phyloP scores from a whole-genome alignment of 2,888 invertebrate genomes.

The Amblyjoppa proteus region DNA sequence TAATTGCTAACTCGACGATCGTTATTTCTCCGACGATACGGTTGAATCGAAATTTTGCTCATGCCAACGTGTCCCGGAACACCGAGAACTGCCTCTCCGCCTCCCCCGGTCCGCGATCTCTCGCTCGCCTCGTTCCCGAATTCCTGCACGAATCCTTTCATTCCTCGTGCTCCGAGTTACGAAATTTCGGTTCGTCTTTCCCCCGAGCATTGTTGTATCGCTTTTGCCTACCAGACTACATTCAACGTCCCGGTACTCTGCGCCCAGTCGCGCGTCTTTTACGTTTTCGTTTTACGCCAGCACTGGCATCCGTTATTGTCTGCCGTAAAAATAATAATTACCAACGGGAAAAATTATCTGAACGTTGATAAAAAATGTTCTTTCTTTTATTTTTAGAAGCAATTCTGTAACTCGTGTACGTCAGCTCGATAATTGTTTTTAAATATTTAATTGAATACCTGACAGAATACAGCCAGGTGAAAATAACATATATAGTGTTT shows the following conservation, averaged over 20 bases:
- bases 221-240: conserved; percentile 7
- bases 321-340: conserved; percentile 13
- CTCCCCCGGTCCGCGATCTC: background rate
- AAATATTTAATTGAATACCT: background rate
- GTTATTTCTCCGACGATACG: conserved; percentile 48
- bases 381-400: background rate
- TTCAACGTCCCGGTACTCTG: background rate
- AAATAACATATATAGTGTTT: background rate
- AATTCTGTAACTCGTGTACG: background rate
- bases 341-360: background rate
- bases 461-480: background rate
- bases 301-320: background rate
- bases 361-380: background rate
- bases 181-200: conserved; percentile 20
- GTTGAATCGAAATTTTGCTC: conserved; percentile 66
- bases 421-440: background rate
- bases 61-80: conserved; percentile 9
- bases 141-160: conserved; percentile 32
- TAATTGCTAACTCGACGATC: conserved; percentile 52
- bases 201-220: conserved; percentile 32
- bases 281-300: background rate
- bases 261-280: background rate
- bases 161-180: conserved; percentile 45
- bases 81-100: conserved; percentile 17
- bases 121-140: conserved; percentile 15